These are phyloP conservation scores for Stegophylla sp. DNA, from an alignment of 2,888 invertebrate species.

Conservation along the genomic window DNA sequence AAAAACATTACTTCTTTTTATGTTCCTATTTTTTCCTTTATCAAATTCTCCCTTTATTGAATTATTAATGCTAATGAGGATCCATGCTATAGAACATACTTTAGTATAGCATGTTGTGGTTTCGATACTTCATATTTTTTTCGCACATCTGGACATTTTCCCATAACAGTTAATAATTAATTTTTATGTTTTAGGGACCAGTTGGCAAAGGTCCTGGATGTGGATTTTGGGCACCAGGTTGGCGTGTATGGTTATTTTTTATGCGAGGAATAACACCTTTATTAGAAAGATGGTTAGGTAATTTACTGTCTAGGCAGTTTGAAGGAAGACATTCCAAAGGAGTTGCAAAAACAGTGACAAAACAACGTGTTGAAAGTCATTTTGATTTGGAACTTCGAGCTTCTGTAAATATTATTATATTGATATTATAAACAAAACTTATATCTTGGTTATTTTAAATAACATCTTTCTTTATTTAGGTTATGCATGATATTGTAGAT, in stretches of 20 bases:
- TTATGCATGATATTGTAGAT: slow-evolving; percentile 94
- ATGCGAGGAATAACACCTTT: slow-evolving; percentile 98
- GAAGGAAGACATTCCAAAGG: slow-evolving; percentile 99
- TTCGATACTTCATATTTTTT: no score
- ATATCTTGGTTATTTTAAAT: background rate
- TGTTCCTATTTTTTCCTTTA: no score
- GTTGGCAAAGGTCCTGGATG: slow-evolving; percentile 99
- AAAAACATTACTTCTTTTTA: no score
- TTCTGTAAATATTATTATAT: slow-evolving; percentile 79
- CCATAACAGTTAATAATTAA: no score
- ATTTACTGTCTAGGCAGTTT: slow-evolving; percentile 96
- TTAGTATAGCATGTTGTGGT: no score
- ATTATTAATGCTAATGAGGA: no score
- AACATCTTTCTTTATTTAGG: slow-evolving; percentile 60
- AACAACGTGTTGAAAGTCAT: slow-evolving; percentile 98
- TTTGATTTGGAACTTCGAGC: slow-evolving; percentile 98
- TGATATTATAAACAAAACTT: background rate
- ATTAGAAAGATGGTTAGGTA: slow-evolving; percentile 98
- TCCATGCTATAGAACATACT: no score
- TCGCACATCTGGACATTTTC: no score
- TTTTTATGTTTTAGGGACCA: slow-evolving; percentile 74
- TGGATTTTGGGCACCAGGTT: slow-evolving; percentile 98
- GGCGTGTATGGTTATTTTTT: slow-evolving; percentile 99
- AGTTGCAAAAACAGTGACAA: slow-evolving; percentile 99
- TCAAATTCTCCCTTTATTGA: no score